Percentiles rank a stretch among this genome's conserved stretches.
phyloP scores from a whole-genome alignment of 2,888 invertebrate genomes.

The Drosophila prostipennis region DNA sequence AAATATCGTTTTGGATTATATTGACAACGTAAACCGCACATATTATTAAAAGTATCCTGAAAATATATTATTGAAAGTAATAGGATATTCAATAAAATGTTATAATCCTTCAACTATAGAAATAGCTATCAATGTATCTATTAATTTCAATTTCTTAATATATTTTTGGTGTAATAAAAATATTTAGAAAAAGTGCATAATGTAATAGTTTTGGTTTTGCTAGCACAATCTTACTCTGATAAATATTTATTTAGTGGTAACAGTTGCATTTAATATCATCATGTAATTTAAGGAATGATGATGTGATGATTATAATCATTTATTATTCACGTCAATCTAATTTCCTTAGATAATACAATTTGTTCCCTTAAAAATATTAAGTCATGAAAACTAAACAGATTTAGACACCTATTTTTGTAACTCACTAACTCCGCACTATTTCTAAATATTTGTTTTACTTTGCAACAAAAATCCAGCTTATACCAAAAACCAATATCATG shows the following conservation, averaged over 20 bases:
- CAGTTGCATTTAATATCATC: too few relatives aligned
- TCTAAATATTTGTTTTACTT: slow-evolving; percentile 26
- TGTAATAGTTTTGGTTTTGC: too few relatives aligned
- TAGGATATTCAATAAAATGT: neutral
- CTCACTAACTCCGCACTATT: neutral
- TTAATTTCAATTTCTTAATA: too few relatives aligned
- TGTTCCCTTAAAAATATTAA: neutral
- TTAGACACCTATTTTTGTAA: neutral
- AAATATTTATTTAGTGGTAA: too few relatives aligned
- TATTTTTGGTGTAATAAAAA: too few relatives aligned
- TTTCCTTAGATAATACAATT: too few relatives aligned
- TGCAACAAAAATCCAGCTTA: slow-evolving; percentile 6
- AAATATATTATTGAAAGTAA: neutral
- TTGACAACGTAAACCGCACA: neutral
- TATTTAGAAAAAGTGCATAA: too few relatives aligned
- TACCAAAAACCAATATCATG: slow-evolving; percentile 5
- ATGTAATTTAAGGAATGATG: too few relatives aligned
- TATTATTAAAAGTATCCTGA: neutral
- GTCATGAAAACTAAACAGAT: neutral
- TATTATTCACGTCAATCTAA: too few relatives aligned
- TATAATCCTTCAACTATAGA: too few relatives aligned
- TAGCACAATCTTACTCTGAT: too few relatives aligned
- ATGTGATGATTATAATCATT: neutral
- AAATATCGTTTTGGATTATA: neutral
- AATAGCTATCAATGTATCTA: too few relatives aligned